A percentile compares a stretch with the other conserved stretches of the same genome.
Evolutionary conservation across 1,140 invertebrate species (phyloP).

Genomic region (Drosophila orosa): DNA sequence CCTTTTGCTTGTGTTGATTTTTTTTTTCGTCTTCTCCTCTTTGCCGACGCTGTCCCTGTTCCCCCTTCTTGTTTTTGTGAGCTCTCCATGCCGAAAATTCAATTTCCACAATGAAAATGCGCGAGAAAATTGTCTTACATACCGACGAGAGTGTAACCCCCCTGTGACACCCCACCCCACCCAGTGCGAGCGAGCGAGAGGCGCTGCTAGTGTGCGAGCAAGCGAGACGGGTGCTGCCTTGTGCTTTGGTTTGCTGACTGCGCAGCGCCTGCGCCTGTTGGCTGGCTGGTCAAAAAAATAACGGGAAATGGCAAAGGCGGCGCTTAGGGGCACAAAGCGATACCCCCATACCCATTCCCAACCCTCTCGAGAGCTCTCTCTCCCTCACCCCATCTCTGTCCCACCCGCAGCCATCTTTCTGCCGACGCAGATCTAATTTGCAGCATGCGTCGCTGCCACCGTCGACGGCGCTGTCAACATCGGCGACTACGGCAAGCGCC

Average conservation of each 20-base stretch:
- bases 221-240: slow-evolving; percentile 17
- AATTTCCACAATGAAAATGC: slow-evolving; percentile 82
- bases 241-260: slow-evolving; percentile 67
- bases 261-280: slow-evolving; percentile 59
- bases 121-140: slow-evolving; percentile 81
- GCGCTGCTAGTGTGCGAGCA: slow-evolving; percentile 6
- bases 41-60: slow-evolving; percentile 1
- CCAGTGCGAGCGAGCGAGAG: slow-evolving; percentile 8
- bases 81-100: slow-evolving; percentile 78
- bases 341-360: slow-evolving; percentile 1
- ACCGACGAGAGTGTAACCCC: slow-evolving; percentile 24
- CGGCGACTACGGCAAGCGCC: slow-evolving; percentile 51
- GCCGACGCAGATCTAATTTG: slow-evolving; percentile 59
- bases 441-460: slow-evolving; percentile 13
- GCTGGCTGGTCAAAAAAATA: slow-evolving; percentile 51
- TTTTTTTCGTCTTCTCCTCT: slow-evolving; percentile 9
- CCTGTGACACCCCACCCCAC: neutral
- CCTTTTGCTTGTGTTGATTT: slow-evolving; percentile 15
- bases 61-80: slow-evolving; percentile 45
- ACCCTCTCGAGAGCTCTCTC: neutral
- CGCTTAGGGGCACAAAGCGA: slow-evolving; percentile 58
- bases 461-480: slow-evolving; percentile 49
- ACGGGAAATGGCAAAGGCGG: slow-evolving; percentile 78
- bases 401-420: slow-evolving; percentile 48
- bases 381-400: slow-evolving; percentile 49